A percentile compares a stretch with the other conserved stretches of the same genome.
These are phyloP conservation scores for Pteropus alecto DNA, from an alignment of 2,113 vertebrate species.

Conservation along the genomic window DNA sequence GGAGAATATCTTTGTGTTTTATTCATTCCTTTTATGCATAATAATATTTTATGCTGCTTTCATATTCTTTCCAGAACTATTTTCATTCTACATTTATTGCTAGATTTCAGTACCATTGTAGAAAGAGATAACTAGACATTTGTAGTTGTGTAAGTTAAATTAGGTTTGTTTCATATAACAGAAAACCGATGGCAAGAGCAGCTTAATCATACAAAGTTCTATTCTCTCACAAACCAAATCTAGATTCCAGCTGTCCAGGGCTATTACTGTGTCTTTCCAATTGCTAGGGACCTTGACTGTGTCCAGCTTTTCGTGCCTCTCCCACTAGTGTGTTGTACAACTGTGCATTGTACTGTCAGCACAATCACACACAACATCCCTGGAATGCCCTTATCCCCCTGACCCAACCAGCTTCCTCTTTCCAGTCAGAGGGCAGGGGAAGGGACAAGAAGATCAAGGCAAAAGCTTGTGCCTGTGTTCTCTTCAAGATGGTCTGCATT, in stretches of 20 bases:
- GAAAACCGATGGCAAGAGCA: background rate
- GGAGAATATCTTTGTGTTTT: background rate
- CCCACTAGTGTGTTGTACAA: background rate
- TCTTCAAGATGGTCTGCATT: background rate
- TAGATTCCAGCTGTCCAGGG: background rate
- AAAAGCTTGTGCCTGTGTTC: background rate
- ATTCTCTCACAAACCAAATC: background rate
- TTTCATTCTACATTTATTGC: background rate
- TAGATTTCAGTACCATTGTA: background rate
- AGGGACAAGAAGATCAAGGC: background rate
- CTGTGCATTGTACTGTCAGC: rapidly evolving
- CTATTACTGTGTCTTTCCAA: background rate
- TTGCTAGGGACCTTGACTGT: background rate
- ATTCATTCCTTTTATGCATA: background rate
- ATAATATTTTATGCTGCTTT: background rate
- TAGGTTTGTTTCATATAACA: background rate
- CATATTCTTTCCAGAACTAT: background rate
- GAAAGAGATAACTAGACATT: background rate
- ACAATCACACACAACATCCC: background rate
- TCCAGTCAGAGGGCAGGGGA: background rate
- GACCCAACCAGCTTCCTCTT: background rate
- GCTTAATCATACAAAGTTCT: background rate
- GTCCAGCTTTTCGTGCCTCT: background rate
- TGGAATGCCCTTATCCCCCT: background rate
- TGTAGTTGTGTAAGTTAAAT: background rate